A percentile compares a stretch with the other conserved stretches of the same genome.
Evolutionary conservation across 1,140 invertebrate species (phyloP).

Genomic region (Pollicipes pollicipes): DNA sequence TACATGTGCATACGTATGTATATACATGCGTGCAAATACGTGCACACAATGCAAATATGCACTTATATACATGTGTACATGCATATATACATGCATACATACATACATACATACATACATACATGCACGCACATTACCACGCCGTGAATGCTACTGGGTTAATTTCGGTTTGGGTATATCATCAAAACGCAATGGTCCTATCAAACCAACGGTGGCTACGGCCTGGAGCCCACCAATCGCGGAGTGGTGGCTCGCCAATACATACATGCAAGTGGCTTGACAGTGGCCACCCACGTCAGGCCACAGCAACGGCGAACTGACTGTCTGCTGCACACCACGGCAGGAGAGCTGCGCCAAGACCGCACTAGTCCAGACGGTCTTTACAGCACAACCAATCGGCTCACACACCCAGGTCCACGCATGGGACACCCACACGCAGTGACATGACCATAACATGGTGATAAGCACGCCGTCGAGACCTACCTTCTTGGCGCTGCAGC

Average conservation of each 20-base stretch:
- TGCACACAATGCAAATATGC: neutral
- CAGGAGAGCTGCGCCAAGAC: no score
- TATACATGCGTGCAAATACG: constrained; percentile 5
- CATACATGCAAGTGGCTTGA: neutral
- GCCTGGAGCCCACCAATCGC: neutral
- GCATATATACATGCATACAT: constrained; percentile 6
- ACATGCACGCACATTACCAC: no score
- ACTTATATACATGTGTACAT: constrained; percentile 6
- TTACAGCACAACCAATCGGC: no score
- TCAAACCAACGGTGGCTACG: neutral
- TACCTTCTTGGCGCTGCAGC: constrained; percentile 53
- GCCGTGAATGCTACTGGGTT: neutral
- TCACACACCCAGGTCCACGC: no score
- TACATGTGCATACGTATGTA: constrained; percentile 5
- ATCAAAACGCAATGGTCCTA: neutral
- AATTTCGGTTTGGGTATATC: neutral
- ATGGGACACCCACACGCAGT: no score
- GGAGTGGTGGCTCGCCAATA: neutral
- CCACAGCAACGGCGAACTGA: no score
- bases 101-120: constrained; percentile 9
- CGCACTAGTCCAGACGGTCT: no score
- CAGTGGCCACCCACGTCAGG: no score
- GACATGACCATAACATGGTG: no score
- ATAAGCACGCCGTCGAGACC: no score
- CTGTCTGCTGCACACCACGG: no score